Percentiles rank a stretch among this genome's conserved stretches.
Conservation (phyloP, 2,888 invertebrate species). For the Ecliptopera silaceata region DNA sequence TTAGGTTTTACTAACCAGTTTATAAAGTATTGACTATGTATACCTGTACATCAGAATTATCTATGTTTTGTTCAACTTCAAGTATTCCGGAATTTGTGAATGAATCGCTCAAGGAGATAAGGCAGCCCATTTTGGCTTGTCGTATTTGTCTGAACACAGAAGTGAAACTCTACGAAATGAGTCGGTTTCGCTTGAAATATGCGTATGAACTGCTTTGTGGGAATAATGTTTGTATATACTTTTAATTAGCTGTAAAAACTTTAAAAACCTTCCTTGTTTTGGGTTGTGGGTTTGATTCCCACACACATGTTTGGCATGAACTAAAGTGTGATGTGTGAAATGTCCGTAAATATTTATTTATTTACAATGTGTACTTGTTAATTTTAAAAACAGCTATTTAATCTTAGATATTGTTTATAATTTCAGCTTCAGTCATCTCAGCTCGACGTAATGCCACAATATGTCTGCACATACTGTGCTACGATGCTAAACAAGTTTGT, state of each 20-base stretch:
- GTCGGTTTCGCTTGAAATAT: constrained; percentile 47
- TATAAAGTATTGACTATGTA: too few species aligned
- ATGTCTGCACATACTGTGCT: constrained; percentile 55
- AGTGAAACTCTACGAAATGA: constrained; percentile 58
- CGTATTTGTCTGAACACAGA: constrained; percentile 58
- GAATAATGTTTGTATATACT: constrained; percentile 49
- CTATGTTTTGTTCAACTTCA: not conserved
- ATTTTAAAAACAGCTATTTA: too few species aligned
- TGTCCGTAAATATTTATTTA: too few species aligned
- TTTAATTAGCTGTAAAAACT: too few species aligned
- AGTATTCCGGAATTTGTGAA: not conserved
- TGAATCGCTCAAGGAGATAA: constrained; percentile 30
- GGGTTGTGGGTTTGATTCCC: too few species aligned
- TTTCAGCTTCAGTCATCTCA: constrained; percentile 40
- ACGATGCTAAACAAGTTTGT: constrained; percentile 45
- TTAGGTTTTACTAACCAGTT: too few species aligned
- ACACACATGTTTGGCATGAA: too few species aligned
- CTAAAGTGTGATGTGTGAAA: too few species aligned
- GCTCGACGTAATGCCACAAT: constrained; percentile 45
- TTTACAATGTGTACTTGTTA: too few species aligned
- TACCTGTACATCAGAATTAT: too few species aligned
- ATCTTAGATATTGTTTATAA: too few species aligned
- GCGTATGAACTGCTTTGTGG: constrained; percentile 58
- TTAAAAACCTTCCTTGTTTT: too few species aligned
- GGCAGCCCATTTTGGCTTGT: constrained; percentile 52